Evolutionary conservation across 2,113 vertebrate genomes (phyloP).

Genomic region (Aptenodytes forsteri): DNA sequence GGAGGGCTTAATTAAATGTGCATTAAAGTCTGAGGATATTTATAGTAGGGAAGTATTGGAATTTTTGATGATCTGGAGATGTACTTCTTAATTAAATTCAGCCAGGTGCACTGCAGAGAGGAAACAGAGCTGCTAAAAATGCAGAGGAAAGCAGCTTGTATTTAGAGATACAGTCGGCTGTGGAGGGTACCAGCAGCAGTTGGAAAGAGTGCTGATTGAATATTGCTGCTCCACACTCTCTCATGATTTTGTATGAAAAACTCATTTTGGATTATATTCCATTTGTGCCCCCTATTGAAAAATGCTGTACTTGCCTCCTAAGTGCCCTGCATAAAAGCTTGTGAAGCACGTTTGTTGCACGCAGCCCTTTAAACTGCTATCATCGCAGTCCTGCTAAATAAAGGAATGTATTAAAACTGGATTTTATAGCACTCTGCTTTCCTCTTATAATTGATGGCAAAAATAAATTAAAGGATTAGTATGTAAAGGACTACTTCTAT

Average conservation of each 20-base stretch:
- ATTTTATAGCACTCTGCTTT: background rate
- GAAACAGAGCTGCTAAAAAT: conserved; percentile 20
- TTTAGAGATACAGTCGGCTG: background rate
- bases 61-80: conserved; percentile 25
- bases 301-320: background rate
- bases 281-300: conserved; percentile 41
- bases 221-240: background rate
- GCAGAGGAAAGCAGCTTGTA: background rate
- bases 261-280: conserved; percentile 26
- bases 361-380: background rate
- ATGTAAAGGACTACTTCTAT: background rate
- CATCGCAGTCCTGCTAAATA: background rate
- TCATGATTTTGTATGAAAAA: background rate
- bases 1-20: conserved; percentile 62
- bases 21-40: conserved; percentile 58
- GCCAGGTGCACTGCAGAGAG: background rate
- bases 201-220: background rate
- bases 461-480: conserved; percentile 23
- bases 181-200: background rate
- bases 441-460: background rate
- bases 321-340: background rate
- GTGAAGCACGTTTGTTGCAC: background rate
- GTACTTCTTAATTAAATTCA: conserved; percentile 67
- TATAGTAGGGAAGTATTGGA: conserved; percentile 29
- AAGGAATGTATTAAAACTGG: background rate